Evolutionary conservation across 2,113 vertebrate genomes (phyloP).

Genomic region (Tylochromis polylepis): DNA sequence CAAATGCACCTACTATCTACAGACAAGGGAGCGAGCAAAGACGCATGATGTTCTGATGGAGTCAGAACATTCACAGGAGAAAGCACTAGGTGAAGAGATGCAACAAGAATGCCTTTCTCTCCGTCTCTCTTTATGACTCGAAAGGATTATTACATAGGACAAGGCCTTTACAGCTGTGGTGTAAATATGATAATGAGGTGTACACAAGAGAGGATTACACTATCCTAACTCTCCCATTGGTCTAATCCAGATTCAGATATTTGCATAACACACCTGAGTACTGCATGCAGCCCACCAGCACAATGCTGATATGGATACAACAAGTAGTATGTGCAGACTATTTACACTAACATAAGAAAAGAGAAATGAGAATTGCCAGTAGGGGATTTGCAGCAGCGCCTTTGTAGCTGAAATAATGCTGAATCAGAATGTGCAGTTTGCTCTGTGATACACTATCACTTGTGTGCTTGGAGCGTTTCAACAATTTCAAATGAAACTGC

Average conservation of each 20-base stretch:
- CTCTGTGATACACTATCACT: not conserved
- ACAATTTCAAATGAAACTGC: conserved; percentile 14
- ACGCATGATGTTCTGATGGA: conserved; percentile 22
- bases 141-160: conserved; percentile 53
- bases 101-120: conserved; percentile 12
- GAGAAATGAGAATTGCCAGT: conserved; percentile 18
- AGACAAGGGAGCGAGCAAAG: not conserved
- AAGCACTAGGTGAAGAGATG: conserved; percentile 17
- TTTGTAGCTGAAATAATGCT: conserved; percentile 37
- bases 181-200: conserved; percentile 62
- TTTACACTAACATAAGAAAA: conserved; percentile 33
- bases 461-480: conserved; percentile 8
- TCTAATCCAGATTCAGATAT: conserved; percentile 52
- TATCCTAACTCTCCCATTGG: conserved; percentile 45
- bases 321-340: conserved; percentile 17
- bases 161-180: conserved; percentile 7
- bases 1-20: not conserved
- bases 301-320: conserved; percentile 38
- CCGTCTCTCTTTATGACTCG: conserved; percentile 2
- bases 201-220: conserved; percentile 62
- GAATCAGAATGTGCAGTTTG: conserved; percentile 37
- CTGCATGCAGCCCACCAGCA: conserved; percentile 14
- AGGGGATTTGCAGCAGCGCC: conserved; percentile 19
- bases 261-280: conserved; percentile 46
- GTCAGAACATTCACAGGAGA: conserved; percentile 51